Conservation (phyloP, 1,140 invertebrate species). For the Cepaea nemoralis region DNA sequence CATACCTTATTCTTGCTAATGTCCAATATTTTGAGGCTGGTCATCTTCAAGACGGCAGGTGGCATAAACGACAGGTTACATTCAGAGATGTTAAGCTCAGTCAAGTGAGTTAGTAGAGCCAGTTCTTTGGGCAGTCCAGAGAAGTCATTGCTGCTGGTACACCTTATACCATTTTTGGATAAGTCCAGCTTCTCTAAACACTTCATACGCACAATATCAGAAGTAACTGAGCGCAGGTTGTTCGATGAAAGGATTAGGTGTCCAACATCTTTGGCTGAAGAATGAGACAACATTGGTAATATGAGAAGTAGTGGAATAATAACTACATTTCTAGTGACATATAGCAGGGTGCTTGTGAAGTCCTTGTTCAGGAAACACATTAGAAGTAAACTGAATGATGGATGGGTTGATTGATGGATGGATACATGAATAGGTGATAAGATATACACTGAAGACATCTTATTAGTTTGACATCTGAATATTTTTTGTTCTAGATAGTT, state of each 20-base stretch:
- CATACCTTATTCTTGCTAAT: slow-evolving; percentile 46
- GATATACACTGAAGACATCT: too few species aligned
- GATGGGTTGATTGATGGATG: too few species aligned
- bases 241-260: slow-evolving; percentile 68
- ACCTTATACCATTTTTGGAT: slow-evolving; percentile 66
- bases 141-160: slow-evolving; percentile 49
- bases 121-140: slow-evolving; percentile 66
- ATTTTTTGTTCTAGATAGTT: too few species aligned
- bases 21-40: slow-evolving; percentile 52
- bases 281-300: slow-evolving; percentile 35
- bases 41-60: slow-evolving; percentile 66
- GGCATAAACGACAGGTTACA: slow-evolving; percentile 71
- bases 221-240: slow-evolving; percentile 67
- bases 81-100: slow-evolving; percentile 67
- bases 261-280: slow-evolving; percentile 62
- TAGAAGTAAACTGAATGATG: too few species aligned
- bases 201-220: slow-evolving; percentile 63
- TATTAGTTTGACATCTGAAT: too few species aligned
- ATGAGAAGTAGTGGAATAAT: not conserved
- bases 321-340: too few species aligned
- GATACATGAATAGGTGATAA: too few species aligned
- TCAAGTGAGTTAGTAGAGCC: slow-evolving; percentile 57
- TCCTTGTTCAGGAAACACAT: too few species aligned
- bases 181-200: slow-evolving; percentile 67
- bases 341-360: too few species aligned